Base-by-base conservation (phyloP, 2,888 invertebrate species). In the Lepidocyrtoides sp. region DNA sequence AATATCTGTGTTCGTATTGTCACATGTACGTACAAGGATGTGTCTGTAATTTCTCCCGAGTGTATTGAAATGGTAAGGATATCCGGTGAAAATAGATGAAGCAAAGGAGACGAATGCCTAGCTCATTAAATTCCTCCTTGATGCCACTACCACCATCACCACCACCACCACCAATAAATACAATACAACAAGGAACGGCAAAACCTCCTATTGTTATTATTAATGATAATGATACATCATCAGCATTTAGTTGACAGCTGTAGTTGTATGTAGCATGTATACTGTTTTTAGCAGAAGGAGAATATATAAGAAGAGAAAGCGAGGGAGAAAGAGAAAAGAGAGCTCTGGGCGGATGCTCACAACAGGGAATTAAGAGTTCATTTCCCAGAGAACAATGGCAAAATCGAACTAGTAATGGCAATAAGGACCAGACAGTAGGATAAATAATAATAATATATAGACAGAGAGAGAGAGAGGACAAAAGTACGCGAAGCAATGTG, bases 341-440 rank as follows among this genome's bases (percentile, higher is more conserved):
- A 72, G 72, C 29, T 54, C 4, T 44, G 77, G 87, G 81, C 87
- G 87, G 87, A 88, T 88, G 81, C 69, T 66, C 87, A 81, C 87
- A 88, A 88, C 87, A 81, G 87, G 87, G 87, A 88, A 88, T 88
- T 88, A 88, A 88, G 87, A 88, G 87, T 88, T 88, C 87, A 88
- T 88, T 88, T 88, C 87, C 87, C 81, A 79, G 79, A 88, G 81
- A 88, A 88, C 79, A 79, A 88, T 66, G 17, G 81, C 23, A 41
- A 81, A 81, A 88, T 88, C 87, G 87, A 81, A 88, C 12, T 72
- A 72, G 72, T 20, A 44, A 26, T 26, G 48, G 48, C 57, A 72
- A 85, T 32, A 54, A 85, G 60, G 26, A 82, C 32, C 14, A 81
- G 69, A 20, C 44, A 48, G 20, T 72, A 14, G 72, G 72, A 72